Percentiles rank a stretch among this genome's conserved stretches.
phyloP scores from a whole-genome alignment of 1,140 invertebrate genomes.

The Caenorhabditis elegans region WBcel235 BX284606.5:6941001-6941500 shows the following conservation, averaged over 20 bases:
- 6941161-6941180: neutral
- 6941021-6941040: neutral
- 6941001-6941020: neutral
- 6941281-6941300: conserved; percentile 10
- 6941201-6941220: conserved; percentile 7
- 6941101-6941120: neutral
- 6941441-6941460: neutral
- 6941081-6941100: neutral
- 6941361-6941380: neutral
- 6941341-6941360: neutral
- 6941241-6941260: conserved; percentile 33
- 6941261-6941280: conserved; percentile 28
- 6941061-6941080: neutral
- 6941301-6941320: neutral
- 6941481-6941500: too few species aligned
- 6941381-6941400: conserved; percentile 28
- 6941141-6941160: neutral
- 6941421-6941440: neutral
- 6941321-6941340: neutral
- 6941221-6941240: conserved; percentile 33
- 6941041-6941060: neutral
- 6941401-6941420: neutral
- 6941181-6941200: neutral
- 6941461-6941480: neutral
- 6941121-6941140: neutral